These are phyloP conservation scores for Microctenopoma lineatum DNA, from an alignment of 2,797 vertebrate species.

Conservation along the genomic window DNA sequence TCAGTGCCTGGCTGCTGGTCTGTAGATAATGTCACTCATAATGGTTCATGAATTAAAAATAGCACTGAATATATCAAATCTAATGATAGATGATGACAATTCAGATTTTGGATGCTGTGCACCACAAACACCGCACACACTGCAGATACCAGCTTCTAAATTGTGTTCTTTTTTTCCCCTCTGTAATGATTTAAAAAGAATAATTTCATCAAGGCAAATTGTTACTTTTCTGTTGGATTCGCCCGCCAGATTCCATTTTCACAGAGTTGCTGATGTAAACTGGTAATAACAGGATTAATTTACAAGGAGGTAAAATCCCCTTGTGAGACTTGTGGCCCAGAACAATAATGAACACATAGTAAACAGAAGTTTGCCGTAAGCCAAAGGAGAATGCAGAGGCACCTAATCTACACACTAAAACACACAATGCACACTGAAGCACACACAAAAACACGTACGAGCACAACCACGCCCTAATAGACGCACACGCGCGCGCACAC, in stretches of 20 bases:
- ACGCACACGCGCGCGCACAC: slow-evolving; percentile 17
- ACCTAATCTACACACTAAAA: slow-evolving; percentile 60
- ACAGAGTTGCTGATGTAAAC: slow-evolving; percentile 72
- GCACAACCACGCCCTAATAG: slow-evolving; percentile 35
- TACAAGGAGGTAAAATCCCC: slow-evolving; percentile 75
- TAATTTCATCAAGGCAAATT: slow-evolving; percentile 41
- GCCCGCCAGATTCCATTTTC: slow-evolving; percentile 66
- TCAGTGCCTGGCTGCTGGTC: slow-evolving; percentile 56
- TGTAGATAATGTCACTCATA: slow-evolving; percentile 72
- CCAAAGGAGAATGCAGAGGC: slow-evolving; percentile 67
- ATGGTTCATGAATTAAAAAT: slow-evolving; percentile 76
- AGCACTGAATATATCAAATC: slow-evolving; percentile 50
- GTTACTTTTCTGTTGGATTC: slow-evolving; percentile 44
- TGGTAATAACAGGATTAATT: slow-evolving; percentile 79
- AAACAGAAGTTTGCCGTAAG: slow-evolving; percentile 75
- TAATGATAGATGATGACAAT: slow-evolving; percentile 48
- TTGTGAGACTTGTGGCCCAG: slow-evolving; percentile 70
- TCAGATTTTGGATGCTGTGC: slow-evolving; percentile 30
- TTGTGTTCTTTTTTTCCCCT: neutral
- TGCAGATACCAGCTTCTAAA: slow-evolving; percentile 1
- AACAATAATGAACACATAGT: slow-evolving; percentile 82
- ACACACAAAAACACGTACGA: slow-evolving; percentile 25
- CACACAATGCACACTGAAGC: slow-evolving; percentile 36
- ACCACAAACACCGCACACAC: slow-evolving; percentile 1
- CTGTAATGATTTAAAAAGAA: slow-evolving; percentile 12